These are phyloP conservation scores for Neomonachus schauinslandi DNA, from an alignment of 2,113 vertebrate genomes.

Conservation along the genomic window DNA sequence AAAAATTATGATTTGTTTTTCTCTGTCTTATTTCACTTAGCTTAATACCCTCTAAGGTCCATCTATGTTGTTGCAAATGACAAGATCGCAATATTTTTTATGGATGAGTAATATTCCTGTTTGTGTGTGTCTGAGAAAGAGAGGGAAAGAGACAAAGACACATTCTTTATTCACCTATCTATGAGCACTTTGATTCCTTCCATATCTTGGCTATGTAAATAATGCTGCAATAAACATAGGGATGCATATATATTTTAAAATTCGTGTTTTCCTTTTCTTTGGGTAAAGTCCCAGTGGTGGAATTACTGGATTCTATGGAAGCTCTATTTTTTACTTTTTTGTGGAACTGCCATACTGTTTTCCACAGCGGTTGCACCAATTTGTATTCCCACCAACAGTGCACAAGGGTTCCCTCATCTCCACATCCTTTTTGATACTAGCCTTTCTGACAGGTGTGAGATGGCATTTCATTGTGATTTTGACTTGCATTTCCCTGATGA, in stretches of 20 bases:
- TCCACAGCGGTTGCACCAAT: not conserved
- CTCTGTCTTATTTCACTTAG: not conserved
- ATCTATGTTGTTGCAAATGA: not conserved
- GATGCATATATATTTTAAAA: not conserved
- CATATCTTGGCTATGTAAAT: not conserved
- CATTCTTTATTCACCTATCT: not conserved
- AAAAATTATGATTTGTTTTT: not conserved
- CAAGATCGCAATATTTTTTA: not conserved
- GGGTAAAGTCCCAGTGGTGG: not conserved
- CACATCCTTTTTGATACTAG: not conserved
- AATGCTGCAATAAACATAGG: not conserved
- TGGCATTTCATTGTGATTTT: not conserved
- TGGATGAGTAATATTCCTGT: not conserved
- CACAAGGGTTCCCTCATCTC: not conserved
- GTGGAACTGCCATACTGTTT: not conserved
- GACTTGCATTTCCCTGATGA: not conserved
- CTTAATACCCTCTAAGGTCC: not conserved
- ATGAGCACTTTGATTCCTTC: not conserved
- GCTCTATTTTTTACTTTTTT: not conserved
- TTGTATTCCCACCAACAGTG: not conserved
- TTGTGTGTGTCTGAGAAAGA: not conserved
- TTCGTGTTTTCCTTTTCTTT: not conserved
- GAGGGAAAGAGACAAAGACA: not conserved
- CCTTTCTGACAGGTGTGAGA: not conserved
- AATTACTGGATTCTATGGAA: not conserved